Conservation (phyloP, 2,797 vertebrate genomes). For the Crenuchus spilurus region DNA sequence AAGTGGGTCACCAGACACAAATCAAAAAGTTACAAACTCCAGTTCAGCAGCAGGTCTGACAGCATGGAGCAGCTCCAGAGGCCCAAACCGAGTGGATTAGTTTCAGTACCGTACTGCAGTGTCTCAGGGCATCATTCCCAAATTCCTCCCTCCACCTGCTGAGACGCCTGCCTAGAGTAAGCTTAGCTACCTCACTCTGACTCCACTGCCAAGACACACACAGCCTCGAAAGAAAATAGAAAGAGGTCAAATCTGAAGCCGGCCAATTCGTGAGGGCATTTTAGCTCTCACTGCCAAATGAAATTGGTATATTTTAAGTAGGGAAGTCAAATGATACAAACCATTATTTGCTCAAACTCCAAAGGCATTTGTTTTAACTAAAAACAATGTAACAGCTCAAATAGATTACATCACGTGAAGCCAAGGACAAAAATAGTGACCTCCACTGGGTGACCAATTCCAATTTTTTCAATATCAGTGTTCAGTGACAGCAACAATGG, state of each 20-base stretch:
- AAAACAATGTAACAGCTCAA: too few species aligned
- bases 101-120: constrained; percentile 52
- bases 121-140: constrained; percentile 62
- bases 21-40: constrained; percentile 4
- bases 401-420: too few species aligned
- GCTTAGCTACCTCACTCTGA: background rate
- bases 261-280: background rate
- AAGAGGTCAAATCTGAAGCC: background rate
- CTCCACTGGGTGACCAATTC: too few species aligned
- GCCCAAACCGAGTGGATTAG: constrained; percentile 18
- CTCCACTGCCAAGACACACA: background rate
- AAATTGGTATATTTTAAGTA: too few species aligned
- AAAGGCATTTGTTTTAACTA: too few species aligned
- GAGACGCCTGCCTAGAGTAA: constrained; percentile 33
- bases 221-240: background rate
- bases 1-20: constrained; percentile 38
- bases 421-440: too few species aligned
- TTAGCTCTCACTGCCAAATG: background rate
- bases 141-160: constrained; percentile 43
- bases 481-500: too few species aligned
- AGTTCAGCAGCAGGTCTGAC: constrained; percentile 1
- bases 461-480: too few species aligned
- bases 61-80: constrained; percentile 27
- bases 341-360: too few species aligned
- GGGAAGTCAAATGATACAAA: too few species aligned